Base-by-base conservation (phyloP, 2,888 invertebrate genomes). In the Caenorhabditis sp. region DNA sequence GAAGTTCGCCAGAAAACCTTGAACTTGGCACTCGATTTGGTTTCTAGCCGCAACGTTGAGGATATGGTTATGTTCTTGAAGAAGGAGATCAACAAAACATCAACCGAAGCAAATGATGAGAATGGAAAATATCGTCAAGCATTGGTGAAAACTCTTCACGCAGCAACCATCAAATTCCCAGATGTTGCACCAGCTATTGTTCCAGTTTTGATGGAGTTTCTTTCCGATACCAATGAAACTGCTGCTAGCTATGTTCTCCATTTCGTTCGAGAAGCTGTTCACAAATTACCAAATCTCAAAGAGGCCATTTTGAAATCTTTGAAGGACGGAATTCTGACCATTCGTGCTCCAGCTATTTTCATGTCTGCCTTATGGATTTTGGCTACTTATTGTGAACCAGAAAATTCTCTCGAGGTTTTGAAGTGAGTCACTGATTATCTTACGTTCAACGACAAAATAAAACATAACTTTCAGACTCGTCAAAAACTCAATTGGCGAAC, bases 311-410 rank as follows among this genome's bases (percentile, higher is more conserved):
- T 96, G 77, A 92, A 93, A n/a, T 82, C 86, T 17, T 81, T 87
- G n/a, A 76, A 93, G 71, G 94, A 97, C 88, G 92, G 93, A 1
- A 93, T 97, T 86, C 91, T 93, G 0, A 91, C 92, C 71, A 94
- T 99, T 83, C 93, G 93, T 83, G 93, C 94, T n/a, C 93, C 94
- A 3, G 94, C 93, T 90, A 93, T 95, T 31, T 94, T 95, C 83
- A 92, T 97, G 72, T 93, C 95, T 0, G 95, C 97, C 1, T 90
- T 99, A 65, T 99, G 99, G 99, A 94, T 99, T 86, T 90, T 97
- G 69, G 97, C 97, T 5, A 97, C 99, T 89, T 99, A 95, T 89
- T 94, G 95, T 1, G 92, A 92, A 68, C 91, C 92, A 0, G 90
- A 91, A 27, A 91, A 91, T 23, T 58, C 80, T 24, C 58, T 68